Conservation (phyloP, 1,140 invertebrate species). For the Condylostylus longicornis region DNA sequence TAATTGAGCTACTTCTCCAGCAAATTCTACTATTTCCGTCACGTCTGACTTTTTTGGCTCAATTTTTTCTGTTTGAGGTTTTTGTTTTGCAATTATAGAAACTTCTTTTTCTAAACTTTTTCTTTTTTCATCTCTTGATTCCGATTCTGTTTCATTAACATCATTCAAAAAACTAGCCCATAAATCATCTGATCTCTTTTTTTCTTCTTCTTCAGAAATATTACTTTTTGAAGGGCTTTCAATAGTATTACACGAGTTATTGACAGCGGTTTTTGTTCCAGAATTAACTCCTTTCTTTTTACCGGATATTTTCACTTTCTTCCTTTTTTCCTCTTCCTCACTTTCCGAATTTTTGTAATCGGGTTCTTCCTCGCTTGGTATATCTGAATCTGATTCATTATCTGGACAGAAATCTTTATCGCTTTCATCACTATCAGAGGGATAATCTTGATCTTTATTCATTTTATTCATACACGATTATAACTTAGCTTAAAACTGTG, state of each 20-base stretch:
- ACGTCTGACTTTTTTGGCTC: conserved; percentile 35
- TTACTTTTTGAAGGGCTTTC: conserved; percentile 8
- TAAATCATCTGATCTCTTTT: conserved; percentile 50
- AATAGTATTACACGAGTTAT: conserved; percentile 7
- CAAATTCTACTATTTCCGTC: conserved; percentile 43
- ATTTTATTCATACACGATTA: too few species aligned
- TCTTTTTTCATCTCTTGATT: conserved; percentile 7
- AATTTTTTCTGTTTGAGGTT: too few species aligned
- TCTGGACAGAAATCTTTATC: conserved; percentile 36
- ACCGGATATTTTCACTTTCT: conserved; percentile 13
- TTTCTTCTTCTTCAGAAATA: conserved; percentile 42
- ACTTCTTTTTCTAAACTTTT: conserved; percentile 8
- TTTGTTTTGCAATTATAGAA: background rate
- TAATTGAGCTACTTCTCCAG: conserved; percentile 43
- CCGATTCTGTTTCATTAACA: conserved; percentile 36
- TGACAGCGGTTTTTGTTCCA: conserved; percentile 6
- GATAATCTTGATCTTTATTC: conserved; percentile 15
- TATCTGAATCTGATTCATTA: conserved; percentile 33
- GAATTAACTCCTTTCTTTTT: conserved; percentile 8
- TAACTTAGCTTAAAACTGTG: too few species aligned
- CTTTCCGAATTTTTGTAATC: conserved; percentile 18
- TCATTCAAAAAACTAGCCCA: conserved; percentile 63
- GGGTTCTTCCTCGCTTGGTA: conserved; percentile 25
- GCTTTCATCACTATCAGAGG: conserved; percentile 26
- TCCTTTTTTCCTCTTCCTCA: conserved; percentile 14